Conservation (phyloP, 2,113 vertebrate genomes). For the Strigops habroptila region DNA sequence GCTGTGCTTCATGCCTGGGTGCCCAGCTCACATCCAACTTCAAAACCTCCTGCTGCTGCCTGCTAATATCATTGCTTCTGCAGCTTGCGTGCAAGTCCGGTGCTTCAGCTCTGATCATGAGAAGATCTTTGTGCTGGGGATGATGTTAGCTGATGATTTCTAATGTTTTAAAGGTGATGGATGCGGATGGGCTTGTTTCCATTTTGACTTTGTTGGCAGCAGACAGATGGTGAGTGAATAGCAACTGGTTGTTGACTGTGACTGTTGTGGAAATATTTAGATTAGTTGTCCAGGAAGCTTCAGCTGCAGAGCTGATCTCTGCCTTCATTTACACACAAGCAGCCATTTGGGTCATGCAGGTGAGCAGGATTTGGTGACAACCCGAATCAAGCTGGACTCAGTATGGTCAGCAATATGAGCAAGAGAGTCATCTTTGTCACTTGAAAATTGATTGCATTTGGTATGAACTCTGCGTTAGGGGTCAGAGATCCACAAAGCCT, state of each 20-base stretch:
- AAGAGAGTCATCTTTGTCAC: not conserved
- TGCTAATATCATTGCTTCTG: not conserved
- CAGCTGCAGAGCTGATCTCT: not conserved
- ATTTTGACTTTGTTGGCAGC: not conserved
- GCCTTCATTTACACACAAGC: not conserved
- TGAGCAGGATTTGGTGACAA: not conserved
- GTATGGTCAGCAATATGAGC: not conserved
- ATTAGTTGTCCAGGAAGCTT: not conserved
- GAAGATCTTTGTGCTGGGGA: not conserved
- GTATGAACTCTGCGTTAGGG: not conserved
- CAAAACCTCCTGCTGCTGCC: not conserved
- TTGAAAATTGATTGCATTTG: not conserved
- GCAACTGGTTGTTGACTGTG: not conserved
- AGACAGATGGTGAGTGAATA: not conserved
- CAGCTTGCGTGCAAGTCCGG: not conserved
- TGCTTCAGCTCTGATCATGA: not conserved
- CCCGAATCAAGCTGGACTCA: rapidly evolving
- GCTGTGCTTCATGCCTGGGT: not conserved
- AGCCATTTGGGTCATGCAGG: not conserved
- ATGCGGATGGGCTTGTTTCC: not conserved
- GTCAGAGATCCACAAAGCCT: not conserved
- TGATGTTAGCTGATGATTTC: not conserved
- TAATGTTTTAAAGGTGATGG: not conserved
- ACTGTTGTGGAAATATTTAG: not conserved
- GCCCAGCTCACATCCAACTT: not conserved